Conservation (phyloP, 64 coral and sea anemone species). For the Hydrozoanthus tunicans region DNA sequence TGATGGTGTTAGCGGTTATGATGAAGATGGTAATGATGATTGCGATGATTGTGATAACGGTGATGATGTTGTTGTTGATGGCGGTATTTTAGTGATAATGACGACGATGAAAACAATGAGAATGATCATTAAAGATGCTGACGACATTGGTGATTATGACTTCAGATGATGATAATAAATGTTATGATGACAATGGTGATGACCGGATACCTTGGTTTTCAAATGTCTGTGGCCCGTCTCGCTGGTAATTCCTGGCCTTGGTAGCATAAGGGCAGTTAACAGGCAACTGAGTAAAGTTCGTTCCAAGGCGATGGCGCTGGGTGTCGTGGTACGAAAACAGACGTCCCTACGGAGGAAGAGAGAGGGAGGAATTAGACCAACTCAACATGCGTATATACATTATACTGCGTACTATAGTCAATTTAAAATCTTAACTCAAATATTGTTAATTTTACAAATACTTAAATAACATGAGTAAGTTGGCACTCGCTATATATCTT, state of each 20-base stretch:
- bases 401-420: background rate
- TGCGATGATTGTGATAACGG: no score
- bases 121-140: no score
- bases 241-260: conserved; percentile 73
- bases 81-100: no score
- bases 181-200: no score
- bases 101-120: no score
- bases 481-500: no score
- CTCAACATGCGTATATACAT: background rate
- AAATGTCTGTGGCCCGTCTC: conserved; percentile 91
- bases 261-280: conserved; percentile 90
- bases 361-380: background rate
- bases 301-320: conserved; percentile 85
- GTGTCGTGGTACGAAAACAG: conserved; percentile 96
- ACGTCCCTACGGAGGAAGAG: conserved; percentile 61
- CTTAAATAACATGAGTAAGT: background rate
- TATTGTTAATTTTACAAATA: background rate
- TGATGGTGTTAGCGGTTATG: no score
- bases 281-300: conserved; percentile 86
- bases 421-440: background rate
- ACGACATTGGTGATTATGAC: no score
- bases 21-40: no score
- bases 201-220: conserved; percentile 67
- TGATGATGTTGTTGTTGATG: no score
- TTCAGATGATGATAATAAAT: no score